Evolutionary conservation across 92 coral and sea anemone genomes (phyloP).

Genomic region (Parazoanthus atlanticus): DNA sequence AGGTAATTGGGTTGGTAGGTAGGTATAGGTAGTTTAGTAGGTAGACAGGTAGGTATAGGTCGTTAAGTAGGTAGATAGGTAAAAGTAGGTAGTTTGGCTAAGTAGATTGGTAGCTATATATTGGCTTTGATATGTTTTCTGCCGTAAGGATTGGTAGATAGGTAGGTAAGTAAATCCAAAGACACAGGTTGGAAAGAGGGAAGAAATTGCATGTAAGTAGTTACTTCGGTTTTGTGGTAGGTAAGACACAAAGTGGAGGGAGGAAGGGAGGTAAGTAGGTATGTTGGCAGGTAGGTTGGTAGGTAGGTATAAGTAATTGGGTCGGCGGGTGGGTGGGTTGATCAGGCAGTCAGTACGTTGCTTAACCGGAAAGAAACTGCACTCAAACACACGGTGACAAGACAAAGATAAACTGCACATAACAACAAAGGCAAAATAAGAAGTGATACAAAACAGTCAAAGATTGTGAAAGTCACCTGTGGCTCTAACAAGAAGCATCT

Average conservation of each 20-base stretch:
- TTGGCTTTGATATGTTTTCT: no score
- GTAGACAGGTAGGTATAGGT: background rate
- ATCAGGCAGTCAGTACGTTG: no score
- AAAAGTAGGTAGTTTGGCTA: background rate
- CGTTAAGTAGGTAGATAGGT: background rate
- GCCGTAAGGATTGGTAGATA: background rate
- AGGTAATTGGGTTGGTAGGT: background rate
- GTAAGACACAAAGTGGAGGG: no score
- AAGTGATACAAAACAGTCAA: background rate
- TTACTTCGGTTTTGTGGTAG: no score
- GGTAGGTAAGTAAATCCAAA: background rate
- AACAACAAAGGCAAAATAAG: no score
- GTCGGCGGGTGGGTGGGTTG: background rate
- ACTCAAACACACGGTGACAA: background rate
- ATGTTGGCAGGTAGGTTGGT: background rate
- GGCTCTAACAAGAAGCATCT: slow-evolving; percentile 39
- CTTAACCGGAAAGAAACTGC: no score
- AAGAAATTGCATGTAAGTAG: no score
- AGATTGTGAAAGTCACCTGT: background rate
- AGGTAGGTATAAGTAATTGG: background rate
- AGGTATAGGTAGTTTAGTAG: background rate
- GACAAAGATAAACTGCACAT: no score
- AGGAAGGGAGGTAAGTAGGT: no score
- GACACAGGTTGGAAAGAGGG: no score
- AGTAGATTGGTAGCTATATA: background rate